These are phyloP conservation scores for Aramus guarauna DNA, from an alignment of 2,113 vertebrate species.

Conservation along the genomic window DNA sequence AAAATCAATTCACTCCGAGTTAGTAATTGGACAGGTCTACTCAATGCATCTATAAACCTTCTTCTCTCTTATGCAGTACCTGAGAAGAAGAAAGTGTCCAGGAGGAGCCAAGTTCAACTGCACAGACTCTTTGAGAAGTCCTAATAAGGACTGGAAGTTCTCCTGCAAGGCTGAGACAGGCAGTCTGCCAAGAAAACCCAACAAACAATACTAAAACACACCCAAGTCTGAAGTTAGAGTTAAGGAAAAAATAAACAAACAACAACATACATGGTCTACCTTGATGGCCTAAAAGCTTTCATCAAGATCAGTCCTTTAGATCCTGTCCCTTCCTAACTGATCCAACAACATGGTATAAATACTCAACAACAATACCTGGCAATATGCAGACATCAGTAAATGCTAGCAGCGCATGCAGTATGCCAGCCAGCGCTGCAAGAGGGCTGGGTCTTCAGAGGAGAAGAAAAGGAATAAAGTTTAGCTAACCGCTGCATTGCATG, in stretches of 20 bases:
- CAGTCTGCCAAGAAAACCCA: conserved; percentile 69
- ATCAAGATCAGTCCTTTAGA: neutral
- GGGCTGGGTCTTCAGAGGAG: neutral
- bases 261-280: neutral
- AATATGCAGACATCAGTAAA: neutral
- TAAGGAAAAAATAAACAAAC: neutral
- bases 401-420: neutral
- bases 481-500: neutral
- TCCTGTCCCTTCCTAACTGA: neutral
- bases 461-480: neutral
- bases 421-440: neutral
- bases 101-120: conserved; percentile 92
- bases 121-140: conserved; percentile 88
- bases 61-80: conserved; percentile 62
- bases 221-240: neutral
- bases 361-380: neutral
- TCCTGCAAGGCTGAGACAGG: conserved; percentile 83
- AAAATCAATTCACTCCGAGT: neutral
- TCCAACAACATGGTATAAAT: neutral
- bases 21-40: neutral
- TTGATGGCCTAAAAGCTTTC: neutral
- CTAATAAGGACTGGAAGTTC: conserved; percentile 82
- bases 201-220: neutral
- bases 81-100: conserved; percentile 91
- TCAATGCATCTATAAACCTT: neutral